A percentile compares a stretch with the other conserved stretches of the same genome.
phyloP scores from a whole-genome alignment of 1,140 invertebrate genomes.

The Bombus huntii region DNA sequence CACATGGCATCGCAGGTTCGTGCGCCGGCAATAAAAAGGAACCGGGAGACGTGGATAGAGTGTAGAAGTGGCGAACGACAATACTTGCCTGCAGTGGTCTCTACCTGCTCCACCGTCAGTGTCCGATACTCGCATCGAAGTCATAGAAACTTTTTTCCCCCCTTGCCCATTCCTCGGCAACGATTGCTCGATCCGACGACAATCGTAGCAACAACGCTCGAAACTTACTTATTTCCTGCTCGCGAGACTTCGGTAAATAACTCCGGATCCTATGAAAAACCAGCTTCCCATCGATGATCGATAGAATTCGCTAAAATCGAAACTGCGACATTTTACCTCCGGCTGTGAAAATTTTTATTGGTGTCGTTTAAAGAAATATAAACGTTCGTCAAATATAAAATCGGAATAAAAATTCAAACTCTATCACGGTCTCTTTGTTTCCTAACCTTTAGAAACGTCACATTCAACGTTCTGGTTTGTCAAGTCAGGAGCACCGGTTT shows the following conservation, averaged over 20 bases:
- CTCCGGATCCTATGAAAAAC: slow-evolving; percentile 2
- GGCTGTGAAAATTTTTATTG: neutral
- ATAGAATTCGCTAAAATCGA: neutral
- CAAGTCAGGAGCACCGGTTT: neutral
- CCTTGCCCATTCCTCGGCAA: neutral
- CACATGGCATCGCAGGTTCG: slow-evolving; percentile 52
- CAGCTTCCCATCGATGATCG: neutral
- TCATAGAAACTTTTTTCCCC: slow-evolving; percentile 61
- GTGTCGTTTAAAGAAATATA: neutral
- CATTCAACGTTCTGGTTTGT: neutral
- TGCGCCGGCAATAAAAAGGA: slow-evolving; percentile 63
- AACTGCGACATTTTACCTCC: neutral
- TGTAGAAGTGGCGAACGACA: slow-evolving; percentile 65
- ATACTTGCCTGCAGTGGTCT: slow-evolving; percentile 42
- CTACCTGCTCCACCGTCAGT: slow-evolving; percentile 21
- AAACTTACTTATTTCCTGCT: slow-evolving; percentile 65
- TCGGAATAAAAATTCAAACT: neutral
- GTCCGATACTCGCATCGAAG: slow-evolving; percentile 50
- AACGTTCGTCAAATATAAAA: neutral
- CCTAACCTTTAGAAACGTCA: slow-evolving; percentile 1
- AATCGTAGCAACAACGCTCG: slow-evolving; percentile 53
- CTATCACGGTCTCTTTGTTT: neutral
- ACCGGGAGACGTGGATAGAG: slow-evolving; percentile 66
- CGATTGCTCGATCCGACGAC: slow-evolving; percentile 31
- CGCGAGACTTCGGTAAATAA: slow-evolving; percentile 62